Conservation (phyloP, 2,797 vertebrate genomes). For the Delichon dasypus region DNA sequence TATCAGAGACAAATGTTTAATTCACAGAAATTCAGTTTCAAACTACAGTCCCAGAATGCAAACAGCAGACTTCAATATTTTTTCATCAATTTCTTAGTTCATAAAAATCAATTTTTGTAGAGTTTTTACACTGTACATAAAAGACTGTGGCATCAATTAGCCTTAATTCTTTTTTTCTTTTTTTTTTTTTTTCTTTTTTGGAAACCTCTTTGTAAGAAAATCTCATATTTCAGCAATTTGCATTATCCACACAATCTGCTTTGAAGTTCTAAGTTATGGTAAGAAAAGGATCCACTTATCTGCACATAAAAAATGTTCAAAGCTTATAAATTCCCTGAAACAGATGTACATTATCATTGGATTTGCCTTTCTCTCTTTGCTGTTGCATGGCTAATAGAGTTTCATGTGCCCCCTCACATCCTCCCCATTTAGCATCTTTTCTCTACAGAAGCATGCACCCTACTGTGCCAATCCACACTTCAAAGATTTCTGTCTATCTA, state of each 20-base stretch:
- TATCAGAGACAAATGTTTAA: conserved; percentile 68
- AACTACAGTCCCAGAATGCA: conserved; percentile 27
- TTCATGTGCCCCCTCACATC: conserved; percentile 86
- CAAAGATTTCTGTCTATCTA: conserved; percentile 93
- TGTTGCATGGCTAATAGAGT: conserved; percentile 92
- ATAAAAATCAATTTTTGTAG: conserved; percentile 82
- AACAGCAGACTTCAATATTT: conserved; percentile 49
- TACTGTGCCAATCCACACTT: conserved; percentile 93
- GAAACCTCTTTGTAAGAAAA: conserved; percentile 86
- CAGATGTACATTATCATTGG: conserved; percentile 99
- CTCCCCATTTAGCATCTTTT: conserved; percentile 89
- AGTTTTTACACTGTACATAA: conserved; percentile 85
- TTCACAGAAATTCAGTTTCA: conserved; percentile 53
- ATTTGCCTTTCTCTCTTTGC: conserved; percentile 89
- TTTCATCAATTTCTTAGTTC: conserved; percentile 71
- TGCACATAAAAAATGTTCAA: conserved; percentile 97
- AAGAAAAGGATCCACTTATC: conserved; percentile 97
- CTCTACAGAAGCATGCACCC: conserved; percentile 88
- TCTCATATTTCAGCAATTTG: conserved; percentile 94
- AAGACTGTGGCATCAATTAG: conserved; percentile 94
- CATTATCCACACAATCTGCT: conserved; percentile 98
- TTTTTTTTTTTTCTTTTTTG: conserved; percentile 84
- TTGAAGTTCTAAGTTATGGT: conserved; percentile 98
- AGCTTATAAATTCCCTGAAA: conserved; percentile 98
- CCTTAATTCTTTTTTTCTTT: conserved; percentile 83